phyloP scores from a whole-genome alignment of 2,113 vertebrate species.

The Semnornis frantzii region DNA sequence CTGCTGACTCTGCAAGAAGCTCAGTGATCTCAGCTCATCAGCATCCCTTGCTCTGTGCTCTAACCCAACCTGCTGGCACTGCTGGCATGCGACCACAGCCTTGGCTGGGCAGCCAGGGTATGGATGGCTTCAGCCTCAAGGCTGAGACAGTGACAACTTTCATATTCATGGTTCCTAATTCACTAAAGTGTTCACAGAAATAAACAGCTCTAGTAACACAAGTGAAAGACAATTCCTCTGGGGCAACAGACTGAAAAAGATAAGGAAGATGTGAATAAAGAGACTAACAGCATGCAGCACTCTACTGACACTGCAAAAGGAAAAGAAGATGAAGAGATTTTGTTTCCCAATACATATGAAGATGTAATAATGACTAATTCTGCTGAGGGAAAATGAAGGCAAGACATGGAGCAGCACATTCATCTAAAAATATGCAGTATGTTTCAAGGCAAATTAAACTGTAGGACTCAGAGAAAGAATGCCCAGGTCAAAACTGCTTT shows the following conservation, averaged over 20 bases:
- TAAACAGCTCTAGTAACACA: neutral
- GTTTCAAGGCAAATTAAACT: slow-evolving; percentile 47
- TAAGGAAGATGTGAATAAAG: neutral
- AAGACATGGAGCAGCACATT: neutral
- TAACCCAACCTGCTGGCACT: neutral
- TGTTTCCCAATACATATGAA: neutral
- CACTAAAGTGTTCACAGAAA: neutral
- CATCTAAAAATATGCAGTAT: neutral
- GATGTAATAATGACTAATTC: neutral
- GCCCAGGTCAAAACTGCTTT: neutral
- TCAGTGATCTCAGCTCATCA: neutral
- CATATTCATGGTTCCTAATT: accelerated
- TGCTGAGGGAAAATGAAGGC: neutral
- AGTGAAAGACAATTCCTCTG: neutral
- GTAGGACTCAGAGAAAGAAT: slow-evolving; percentile 7
- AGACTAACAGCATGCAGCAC: accelerated
- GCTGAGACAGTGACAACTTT: neutral
- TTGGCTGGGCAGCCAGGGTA: neutral
- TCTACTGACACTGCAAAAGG: neutral
- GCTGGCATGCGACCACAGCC: neutral
- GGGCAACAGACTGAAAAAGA: neutral
- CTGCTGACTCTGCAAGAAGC: neutral
- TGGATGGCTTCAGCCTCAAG: neutral
- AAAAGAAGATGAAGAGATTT: neutral
- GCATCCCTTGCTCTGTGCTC: neutral